Base-by-base conservation (phyloP, 2,797 vertebrate genomes). In the Platalea minor region DNA sequence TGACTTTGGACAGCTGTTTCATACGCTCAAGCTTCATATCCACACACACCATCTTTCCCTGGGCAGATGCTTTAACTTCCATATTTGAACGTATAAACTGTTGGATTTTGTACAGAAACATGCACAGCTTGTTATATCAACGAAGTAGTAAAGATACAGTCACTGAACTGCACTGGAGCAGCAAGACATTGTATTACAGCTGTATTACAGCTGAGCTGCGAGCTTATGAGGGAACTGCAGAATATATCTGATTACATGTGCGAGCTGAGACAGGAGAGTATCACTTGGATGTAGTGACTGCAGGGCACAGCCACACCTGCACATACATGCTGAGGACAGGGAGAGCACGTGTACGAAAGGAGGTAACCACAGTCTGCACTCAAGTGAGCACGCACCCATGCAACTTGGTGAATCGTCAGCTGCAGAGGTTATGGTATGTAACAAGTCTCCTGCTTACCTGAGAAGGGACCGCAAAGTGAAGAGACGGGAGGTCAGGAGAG, bases 391-490 rank as follows among this genome's bases (percentile, higher is more conserved):
- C 24, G 67, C 19, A 23, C 15, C 39, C 0, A 0, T 6, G 31
- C 73, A 80, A 5, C 11, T 7, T 8, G 21, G 12, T 5, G 54
- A 50, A 13, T 0, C 16, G 10, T 5, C 61, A 59, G 39, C 51
- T 53, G 25, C 57, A 70, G 70, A 64, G 26, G 25, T 7, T 37
- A 61, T 3, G 41, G 54, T 9, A 37, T 6, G 56, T 7, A 77
- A 74, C 18, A 31, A 74, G n/a, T 19, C 51, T 51, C 35, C 68
- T 53, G 28, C 96, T 92, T 96, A 98, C 98, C 97, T 98, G 98
- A 41, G 95, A 89, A 59, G 89, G 76, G 63, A 91, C 83, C 7
- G 26, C 54, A n/a, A 92, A 84, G 35, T 45, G 97, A 77, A 91
- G 88, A 70, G 93, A 50, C 2, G 90, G 57, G 41, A 81, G 77